These are phyloP conservation scores for Atta colombica DNA, from an alignment of 1,140 invertebrate genomes.

Conservation along the genomic window DNA sequence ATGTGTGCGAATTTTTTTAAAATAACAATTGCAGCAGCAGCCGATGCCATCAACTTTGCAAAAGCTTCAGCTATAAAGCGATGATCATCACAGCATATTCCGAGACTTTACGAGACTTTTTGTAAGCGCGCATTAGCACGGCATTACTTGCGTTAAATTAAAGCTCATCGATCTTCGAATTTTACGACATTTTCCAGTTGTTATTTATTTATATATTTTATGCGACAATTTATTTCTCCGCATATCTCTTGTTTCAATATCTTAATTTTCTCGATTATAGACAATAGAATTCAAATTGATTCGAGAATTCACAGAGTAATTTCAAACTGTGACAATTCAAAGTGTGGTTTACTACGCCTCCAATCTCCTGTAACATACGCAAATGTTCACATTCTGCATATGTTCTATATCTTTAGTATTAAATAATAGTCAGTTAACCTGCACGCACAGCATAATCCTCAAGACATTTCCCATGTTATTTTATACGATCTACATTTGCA, in stretches of 20 bases:
- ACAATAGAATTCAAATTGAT: neutral
- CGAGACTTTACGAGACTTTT: constrained; percentile 31
- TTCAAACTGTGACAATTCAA: neutral
- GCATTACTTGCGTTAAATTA: constrained; percentile 28
- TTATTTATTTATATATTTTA: constrained; percentile 11
- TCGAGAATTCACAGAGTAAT: neutral
- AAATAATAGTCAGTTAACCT: neutral
- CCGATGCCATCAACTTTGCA: constrained; percentile 29
- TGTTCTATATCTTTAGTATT: neutral
- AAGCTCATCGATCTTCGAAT: constrained; percentile 45
- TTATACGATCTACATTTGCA: neutral
- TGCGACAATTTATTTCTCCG: neutral
- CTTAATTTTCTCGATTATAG: neutral
- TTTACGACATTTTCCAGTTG: neutral
- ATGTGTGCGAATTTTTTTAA: constrained; percentile 13
- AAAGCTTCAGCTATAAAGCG: neutral
- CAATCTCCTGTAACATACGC: neutral
- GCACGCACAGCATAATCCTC: neutral
- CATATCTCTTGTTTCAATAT: neutral
- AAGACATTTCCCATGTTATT: constrained; percentile 26
- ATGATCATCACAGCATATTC: constrained; percentile 24
- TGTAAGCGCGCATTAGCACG: neutral
- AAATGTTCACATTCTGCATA: no score
- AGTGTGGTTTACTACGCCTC: neutral
- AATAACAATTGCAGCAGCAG: constrained; percentile 36